These are phyloP conservation scores for Elaphurus davidianus DNA, from an alignment of 2,113 vertebrate genomes.

Conservation along the genomic window DNA sequence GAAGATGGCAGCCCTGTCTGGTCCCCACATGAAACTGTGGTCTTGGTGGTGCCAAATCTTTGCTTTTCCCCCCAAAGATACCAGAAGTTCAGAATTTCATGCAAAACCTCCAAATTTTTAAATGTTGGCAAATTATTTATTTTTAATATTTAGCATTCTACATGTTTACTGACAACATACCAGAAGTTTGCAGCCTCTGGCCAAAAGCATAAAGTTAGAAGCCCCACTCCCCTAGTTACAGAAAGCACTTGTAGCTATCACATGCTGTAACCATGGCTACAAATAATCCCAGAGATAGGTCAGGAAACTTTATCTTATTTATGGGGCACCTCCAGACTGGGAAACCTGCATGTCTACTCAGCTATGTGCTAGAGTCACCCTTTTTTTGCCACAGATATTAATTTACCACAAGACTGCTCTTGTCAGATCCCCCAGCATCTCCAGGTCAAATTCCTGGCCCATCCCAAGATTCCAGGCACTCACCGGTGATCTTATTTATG, in stretches of 20 bases:
- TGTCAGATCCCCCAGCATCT: slow-evolving; percentile 44
- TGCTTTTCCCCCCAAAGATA: not conserved
- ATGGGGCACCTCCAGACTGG: slow-evolving; percentile 43
- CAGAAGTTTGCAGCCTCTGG: not conserved
- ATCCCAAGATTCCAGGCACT: slow-evolving; percentile 70
- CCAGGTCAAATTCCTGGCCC: slow-evolving; percentile 68
- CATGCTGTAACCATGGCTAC: slow-evolving; percentile 39
- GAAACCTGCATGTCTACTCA: slow-evolving; percentile 47
- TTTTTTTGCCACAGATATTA: slow-evolving; percentile 57
- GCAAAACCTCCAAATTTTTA: not conserved
- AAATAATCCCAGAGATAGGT: slow-evolving; percentile 54
- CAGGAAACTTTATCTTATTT: slow-evolving; percentile 63
- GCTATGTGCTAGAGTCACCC: slow-evolving; percentile 53
- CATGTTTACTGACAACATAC: not conserved
- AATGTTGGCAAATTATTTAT: not conserved
- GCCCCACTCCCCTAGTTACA: not conserved
- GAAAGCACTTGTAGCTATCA: not conserved
- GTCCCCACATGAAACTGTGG: not conserved
- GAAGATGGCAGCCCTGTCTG: not conserved
- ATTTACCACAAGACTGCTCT: slow-evolving; percentile 53
- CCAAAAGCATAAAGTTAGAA: not conserved
- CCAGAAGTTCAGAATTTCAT: not conserved
- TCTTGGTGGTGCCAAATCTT: not conserved
- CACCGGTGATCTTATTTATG: slow-evolving; percentile 63
- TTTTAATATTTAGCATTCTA: not conserved